phyloP scores from a whole-genome alignment of 2,113 vertebrate species.

The Nothoprocta perdicaria region DNA sequence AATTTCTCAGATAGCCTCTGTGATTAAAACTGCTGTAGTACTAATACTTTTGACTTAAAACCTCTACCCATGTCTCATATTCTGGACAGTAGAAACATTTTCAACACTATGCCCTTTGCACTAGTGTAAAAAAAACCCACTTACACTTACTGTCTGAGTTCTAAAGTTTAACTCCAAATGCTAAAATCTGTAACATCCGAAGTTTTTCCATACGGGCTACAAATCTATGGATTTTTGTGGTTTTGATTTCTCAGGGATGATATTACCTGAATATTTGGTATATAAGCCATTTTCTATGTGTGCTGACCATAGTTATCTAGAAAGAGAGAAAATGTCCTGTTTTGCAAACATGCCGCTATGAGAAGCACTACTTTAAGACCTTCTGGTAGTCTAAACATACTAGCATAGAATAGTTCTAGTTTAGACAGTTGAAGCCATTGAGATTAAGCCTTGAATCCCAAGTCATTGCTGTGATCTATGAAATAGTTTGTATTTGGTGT shows the following conservation, averaged over 20 bases:
- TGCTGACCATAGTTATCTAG: background rate
- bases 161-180: constrained; percentile 22
- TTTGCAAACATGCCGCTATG: background rate
- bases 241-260: constrained; percentile 21
- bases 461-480: background rate
- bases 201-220: background rate
- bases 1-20: background rate
- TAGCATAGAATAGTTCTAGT: background rate
- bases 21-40: background rate
- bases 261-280: background rate
- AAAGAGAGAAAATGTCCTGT: background rate
- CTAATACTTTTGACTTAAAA: background rate
- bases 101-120: background rate
- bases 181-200: background rate
- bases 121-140: background rate
- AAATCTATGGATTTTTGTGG: background rate
- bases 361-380: background rate
- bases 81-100: background rate
- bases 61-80: background rate
- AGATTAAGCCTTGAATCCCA: background rate
- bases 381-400: background rate
- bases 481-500: background rate
- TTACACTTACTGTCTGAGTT: constrained; percentile 12
- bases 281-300: background rate
- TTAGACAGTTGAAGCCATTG: background rate